Evolutionary conservation across 2,888 invertebrate species (phyloP), one percentile per base, ranked within the genome.

Genomic region (Calephelis perditalis): DNA sequence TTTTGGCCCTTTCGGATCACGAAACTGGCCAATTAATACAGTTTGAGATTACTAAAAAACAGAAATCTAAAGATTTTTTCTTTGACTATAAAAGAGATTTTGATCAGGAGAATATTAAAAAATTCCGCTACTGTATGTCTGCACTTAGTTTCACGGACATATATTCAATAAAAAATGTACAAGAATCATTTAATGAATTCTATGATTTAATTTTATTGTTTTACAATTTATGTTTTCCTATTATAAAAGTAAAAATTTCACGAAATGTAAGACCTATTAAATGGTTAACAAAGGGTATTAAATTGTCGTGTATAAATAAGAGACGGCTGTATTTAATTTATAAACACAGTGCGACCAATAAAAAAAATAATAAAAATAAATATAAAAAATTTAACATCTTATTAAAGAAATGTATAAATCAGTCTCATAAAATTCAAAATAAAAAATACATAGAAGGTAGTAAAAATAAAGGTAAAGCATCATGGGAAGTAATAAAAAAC

Each of bases 381-480:
- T 47, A 15, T 47, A 47, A 47, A 47, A 49, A 15, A 15, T 49
- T 15, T 49, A 49, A 49, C 12, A 49, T 15, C 12, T 9, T 49
- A 49, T 49, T 49, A 15, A 15, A 15, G 15, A 15, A 15, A 15
- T 15, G 15, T 15, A 15, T 15, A 15, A 15, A 15, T 15, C 15
- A 15, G 12, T 49, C 47, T 15, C 47, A 49, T 49, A 49, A 49
- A 49, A 49, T 49, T 8, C 47, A 49, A 49, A 15, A 15, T 49
- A 3, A 49, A 15, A 49, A 49, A 15, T 49, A 15, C 9, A 49
- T 49, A 0, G 26, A 15, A 49, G 9, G 26, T 7, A 49, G 12
- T 15, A 49, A 49, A 49, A 49, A 49, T 49, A 49, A 49, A 15
- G 47, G 47, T 49, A 49, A 49, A 15, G 15, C 15, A 5, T 49